Base-by-base conservation (phyloP, 2,113 vertebrate species). In the Pampusana beccarii region DNA sequence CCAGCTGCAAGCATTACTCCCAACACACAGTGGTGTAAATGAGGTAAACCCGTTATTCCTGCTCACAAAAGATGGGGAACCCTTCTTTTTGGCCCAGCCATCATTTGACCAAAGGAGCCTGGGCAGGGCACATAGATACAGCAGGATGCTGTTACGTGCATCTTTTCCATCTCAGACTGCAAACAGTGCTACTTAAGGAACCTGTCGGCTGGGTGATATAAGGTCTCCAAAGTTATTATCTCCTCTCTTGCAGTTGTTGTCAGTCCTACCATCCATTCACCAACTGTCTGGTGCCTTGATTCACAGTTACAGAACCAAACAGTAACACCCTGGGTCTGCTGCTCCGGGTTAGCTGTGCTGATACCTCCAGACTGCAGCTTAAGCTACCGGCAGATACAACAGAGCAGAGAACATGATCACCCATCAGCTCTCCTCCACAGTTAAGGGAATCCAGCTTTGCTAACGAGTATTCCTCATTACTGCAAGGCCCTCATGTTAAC, bases 391-490 rank as follows among this genome's bases (percentile, higher is more conserved):
- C 23, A 74, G 36, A 24, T 17, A 54, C n/a, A 77, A 57, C 4
- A 13, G 21, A 57, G 6, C 3, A 11, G 10, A 71, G 46, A 60
- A 56, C 29, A 23, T 9, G 21, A 56, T 13, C 67, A 50, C 29
- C 1, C 2, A 56, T 24, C 8, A n/a, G 5, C 10, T 71, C 33
- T 60, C 65, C 60, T 64, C 8, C 29, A 29, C 29, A 80, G 18
- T 46, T 4, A 31, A 53, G 9, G 11, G 31, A 86, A 61, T 40
- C 21, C 54, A n/a, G 40, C 18, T 31, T 91, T 6, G 3, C 38
- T 60, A 48, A 67, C 0, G 0, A 51, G 57, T 26, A 74, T 51
- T 72, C 13, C 38, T 42, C 25, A 16, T 25, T 34, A n/a, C 11
- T 38, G 16, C 21, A 48, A 81, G 34, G 42, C 25, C 14, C 11